Evolutionary conservation across 2,888 invertebrate species (phyloP).

Genomic region (Chironomus tentans): DNA sequence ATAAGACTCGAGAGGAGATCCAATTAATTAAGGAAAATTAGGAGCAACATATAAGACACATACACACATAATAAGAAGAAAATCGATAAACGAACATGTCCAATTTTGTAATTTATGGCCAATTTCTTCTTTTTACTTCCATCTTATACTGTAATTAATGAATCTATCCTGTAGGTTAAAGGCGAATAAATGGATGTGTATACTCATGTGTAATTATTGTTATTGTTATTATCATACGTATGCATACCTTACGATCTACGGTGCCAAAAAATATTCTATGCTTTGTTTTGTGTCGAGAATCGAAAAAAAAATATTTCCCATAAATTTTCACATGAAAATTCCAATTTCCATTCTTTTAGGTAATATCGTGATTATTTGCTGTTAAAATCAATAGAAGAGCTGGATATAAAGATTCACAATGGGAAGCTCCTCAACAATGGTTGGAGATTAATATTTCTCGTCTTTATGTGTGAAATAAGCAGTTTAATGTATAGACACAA

Average conservation of each 20-base stretch:
- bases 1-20: not conserved
- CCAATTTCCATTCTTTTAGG: too few relatives aligned
- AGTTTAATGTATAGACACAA: too few relatives aligned
- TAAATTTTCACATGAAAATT: not conserved
- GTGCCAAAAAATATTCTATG: not conserved
- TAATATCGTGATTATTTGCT: not conserved
- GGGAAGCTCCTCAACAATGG: not conserved
- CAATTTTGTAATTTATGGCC: constrained; percentile 13
- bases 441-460: not conserved
- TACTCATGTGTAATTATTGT: not conserved
- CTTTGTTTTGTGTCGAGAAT: not conserved
- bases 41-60: constrained; percentile 11
- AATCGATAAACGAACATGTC: constrained; percentile 22
- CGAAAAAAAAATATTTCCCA: not conserved
- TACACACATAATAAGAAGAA: not conserved
- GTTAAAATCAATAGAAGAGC: not conserved
- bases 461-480: not conserved
- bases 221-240: not conserved
- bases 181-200: not conserved
- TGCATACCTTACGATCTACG: not conserved
- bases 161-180: constrained; percentile 4
- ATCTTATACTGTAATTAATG: constrained; percentile 6
- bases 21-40: constrained; percentile 25
- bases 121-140: not conserved
- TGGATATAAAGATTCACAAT: not conserved